Conservation (phyloP, 2,113 vertebrate genomes). For the Serilophus lunatus region DNA sequence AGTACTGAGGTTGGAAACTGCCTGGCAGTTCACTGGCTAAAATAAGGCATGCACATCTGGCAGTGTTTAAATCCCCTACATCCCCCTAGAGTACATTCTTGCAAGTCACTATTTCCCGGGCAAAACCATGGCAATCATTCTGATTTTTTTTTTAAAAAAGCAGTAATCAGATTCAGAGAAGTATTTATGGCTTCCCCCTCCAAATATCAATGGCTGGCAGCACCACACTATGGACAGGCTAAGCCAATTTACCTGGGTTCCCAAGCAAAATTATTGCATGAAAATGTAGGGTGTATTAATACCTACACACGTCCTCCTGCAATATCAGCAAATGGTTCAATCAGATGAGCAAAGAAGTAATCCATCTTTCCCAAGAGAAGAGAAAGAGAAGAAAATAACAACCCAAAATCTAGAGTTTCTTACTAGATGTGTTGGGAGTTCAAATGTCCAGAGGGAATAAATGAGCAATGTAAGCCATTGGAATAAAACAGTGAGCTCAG, state of each 20-base stretch:
- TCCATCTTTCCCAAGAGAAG: not conserved
- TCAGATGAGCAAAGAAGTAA: not conserved
- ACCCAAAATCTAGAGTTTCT: not conserved
- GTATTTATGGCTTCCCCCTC: not conserved
- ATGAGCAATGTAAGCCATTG: not conserved
- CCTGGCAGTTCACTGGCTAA: conserved; percentile 4
- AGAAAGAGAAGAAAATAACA: not conserved
- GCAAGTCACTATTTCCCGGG: not conserved
- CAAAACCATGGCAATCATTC: not conserved
- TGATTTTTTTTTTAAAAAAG: not conserved
- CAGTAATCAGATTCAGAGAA: not conserved
- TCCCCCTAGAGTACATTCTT: not conserved
- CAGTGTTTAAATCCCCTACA: not conserved
- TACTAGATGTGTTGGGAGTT: not conserved
- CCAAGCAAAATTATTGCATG: not conserved
- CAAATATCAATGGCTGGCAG: not conserved
- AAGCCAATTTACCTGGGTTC: not conserved
- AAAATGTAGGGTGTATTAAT: not conserved
- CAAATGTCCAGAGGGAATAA: not conserved
- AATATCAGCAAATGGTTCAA: not conserved
- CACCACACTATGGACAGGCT: not conserved
- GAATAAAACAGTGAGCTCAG: not conserved
- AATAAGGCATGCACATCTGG: conserved; percentile 4
- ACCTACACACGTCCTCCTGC: not conserved
- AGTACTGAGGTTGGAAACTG: not conserved